Evolutionary conservation across 2,888 invertebrate species (phyloP).

Genomic region (Oligia fasciuncula): DNA sequence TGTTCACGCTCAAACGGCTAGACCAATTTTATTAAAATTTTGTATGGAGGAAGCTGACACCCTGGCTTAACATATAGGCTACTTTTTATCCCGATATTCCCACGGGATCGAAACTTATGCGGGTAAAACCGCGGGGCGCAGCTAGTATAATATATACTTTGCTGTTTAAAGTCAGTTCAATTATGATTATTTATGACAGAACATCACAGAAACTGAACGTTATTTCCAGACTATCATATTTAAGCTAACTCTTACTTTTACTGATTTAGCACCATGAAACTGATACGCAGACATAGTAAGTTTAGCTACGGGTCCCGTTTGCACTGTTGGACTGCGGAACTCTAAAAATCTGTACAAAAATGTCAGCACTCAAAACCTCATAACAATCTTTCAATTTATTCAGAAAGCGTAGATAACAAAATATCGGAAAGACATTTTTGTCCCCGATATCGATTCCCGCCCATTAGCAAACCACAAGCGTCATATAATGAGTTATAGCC

Average conservation of each 20-base stretch:
- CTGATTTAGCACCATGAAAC: background rate
- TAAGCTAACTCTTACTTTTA: background rate
- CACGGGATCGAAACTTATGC: too few species aligned
- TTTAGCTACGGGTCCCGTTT: background rate
- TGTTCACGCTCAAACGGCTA: too few species aligned
- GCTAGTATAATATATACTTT: background rate
- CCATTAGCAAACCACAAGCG: slow-evolving; percentile 56
- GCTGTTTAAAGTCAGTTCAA: background rate
- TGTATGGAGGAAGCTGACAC: too few species aligned
- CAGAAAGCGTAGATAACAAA: slow-evolving; percentile 34
- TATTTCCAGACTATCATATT: background rate
- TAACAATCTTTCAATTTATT: slow-evolving; percentile 44
- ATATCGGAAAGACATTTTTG: slow-evolving; percentile 66
- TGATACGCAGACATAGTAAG: background rate
- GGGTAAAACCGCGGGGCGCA: too few species aligned
- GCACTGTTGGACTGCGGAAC: background rate
- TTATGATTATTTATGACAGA: background rate
- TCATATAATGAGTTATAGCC: slow-evolving; percentile 59
- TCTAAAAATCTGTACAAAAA: background rate
- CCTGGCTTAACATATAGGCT: too few species aligned
- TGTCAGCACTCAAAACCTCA: background rate
- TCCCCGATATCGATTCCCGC: slow-evolving; percentile 56
- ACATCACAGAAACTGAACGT: background rate
- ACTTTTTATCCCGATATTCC: too few species aligned
- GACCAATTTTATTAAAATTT: too few species aligned